These are phyloP conservation scores for Netelia virgata DNA, from an alignment of 2,888 invertebrate genomes.

Conservation along the genomic window DNA sequence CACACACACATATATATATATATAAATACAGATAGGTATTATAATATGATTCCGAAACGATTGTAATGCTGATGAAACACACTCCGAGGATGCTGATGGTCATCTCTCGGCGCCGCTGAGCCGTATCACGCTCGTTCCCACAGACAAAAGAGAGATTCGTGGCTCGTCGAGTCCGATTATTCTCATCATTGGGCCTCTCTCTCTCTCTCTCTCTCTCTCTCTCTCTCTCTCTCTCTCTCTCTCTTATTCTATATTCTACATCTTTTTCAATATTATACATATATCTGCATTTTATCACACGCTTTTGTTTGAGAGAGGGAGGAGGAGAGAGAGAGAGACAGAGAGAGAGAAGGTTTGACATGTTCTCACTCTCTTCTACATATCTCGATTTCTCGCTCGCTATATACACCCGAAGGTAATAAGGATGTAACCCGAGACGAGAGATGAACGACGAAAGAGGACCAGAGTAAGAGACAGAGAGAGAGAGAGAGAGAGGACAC, in stretches of 20 bases:
- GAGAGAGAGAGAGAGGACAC: constrained; percentile 42
- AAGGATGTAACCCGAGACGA: constrained; percentile 84
- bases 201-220: background rate
- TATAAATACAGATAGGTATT: constrained; percentile 3
- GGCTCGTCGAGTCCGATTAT: constrained; percentile 82
- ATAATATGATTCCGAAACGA: constrained; percentile 55
- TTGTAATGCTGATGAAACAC: constrained; percentile 49
- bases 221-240: background rate
- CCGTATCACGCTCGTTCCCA: constrained; percentile 78
- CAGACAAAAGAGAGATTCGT: constrained; percentile 82
- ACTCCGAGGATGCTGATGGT: constrained; percentile 47
- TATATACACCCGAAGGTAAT: constrained; percentile 77
- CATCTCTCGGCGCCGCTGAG: constrained; percentile 63
- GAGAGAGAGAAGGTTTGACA: constrained; percentile 4
- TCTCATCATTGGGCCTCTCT: constrained; percentile 72
- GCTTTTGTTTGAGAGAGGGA: background rate
- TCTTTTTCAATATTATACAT: background rate
- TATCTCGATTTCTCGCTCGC: constrained; percentile 71
- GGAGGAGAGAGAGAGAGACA: too few relatives aligned
- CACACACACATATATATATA: constrained; percentile 23
- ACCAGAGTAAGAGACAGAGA: constrained; percentile 57
- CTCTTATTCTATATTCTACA: too few relatives aligned
- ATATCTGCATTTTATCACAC: constrained; percentile 73
- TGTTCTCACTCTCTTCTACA: constrained; percentile 70
- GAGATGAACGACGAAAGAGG: constrained; percentile 66